phyloP scores from a whole-genome alignment of 2,888 invertebrate genomes.

The Nematopogon swammerdamellus region DNA sequence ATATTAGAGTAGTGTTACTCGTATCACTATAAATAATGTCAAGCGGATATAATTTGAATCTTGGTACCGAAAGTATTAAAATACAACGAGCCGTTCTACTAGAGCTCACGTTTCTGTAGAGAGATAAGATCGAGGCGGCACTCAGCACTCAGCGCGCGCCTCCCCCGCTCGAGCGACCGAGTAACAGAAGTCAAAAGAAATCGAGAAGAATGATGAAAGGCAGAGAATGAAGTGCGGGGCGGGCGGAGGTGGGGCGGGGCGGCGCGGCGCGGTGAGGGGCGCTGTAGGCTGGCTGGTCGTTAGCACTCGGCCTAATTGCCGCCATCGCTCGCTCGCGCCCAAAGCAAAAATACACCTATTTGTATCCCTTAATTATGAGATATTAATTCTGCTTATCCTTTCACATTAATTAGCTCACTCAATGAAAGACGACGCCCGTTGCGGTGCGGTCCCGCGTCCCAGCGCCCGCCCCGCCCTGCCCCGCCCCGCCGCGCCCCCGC shows the following conservation, averaged over 20 bases:
- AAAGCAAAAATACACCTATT: not conserved
- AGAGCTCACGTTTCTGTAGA: no score
- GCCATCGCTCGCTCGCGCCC: not conserved
- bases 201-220: not conserved
- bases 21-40: no score
- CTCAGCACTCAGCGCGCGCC: no score
- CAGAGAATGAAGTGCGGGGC: not conserved
- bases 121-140: no score
- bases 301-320: not conserved
- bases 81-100: no score
- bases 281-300: not conserved
- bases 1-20: no score
- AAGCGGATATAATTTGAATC: no score
- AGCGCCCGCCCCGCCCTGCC: no score
- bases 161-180: no score
- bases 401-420: not conserved
- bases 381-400: not conserved
- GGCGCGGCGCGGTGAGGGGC: not conserved
- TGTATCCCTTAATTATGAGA: not conserved
- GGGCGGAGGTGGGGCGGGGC: not conserved
- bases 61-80: no score
- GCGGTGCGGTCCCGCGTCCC: no score
- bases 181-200: not conserved
- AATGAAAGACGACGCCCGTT: not conserved
- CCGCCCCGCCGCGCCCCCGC: not conserved